phyloP scores from a whole-genome alignment of 2,888 invertebrate genomes.

The Cantharis flavilabris region DNA sequence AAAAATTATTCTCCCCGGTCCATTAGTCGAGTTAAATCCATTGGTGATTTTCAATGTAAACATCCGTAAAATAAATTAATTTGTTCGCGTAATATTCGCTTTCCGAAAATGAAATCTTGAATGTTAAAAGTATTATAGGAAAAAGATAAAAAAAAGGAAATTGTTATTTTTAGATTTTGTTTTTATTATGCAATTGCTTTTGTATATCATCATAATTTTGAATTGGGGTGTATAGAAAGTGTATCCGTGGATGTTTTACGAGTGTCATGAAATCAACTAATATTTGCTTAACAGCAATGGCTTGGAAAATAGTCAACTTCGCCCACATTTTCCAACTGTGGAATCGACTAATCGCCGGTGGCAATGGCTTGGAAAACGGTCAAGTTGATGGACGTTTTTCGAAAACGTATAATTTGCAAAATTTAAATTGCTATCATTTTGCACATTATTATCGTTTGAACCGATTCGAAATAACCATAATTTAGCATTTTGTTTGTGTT shows the following conservation, averaged over 20 bases:
- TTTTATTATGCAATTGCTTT: background rate
- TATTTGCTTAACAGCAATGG: slow-evolving; percentile 1
- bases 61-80: background rate
- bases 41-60: background rate
- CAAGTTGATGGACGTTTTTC: slow-evolving; percentile 2
- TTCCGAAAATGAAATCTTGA: background rate
- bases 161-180: background rate
- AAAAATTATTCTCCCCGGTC: background rate
- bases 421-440: background rate
- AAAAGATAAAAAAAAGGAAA: background rate
- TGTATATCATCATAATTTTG: background rate
- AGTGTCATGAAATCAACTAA: background rate
- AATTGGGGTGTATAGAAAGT: background rate
- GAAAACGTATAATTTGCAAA: background rate
- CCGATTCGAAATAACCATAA: background rate
- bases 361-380: slow-evolving; percentile 3
- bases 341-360: background rate
- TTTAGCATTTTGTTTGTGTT: background rate
- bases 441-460: background rate
- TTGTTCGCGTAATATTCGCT: background rate
- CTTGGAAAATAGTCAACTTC: slow-evolving; percentile 3
- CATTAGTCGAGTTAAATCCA: background rate
- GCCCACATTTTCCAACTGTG: slow-evolving; percentile 1
- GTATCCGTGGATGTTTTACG: background rate
- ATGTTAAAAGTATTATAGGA: background rate